Percentiles rank a stretch among this genome's conserved stretches.
Conservation (phyloP, 2,888 invertebrate genomes). For the Hofmannophila pseudospretella region DNA sequence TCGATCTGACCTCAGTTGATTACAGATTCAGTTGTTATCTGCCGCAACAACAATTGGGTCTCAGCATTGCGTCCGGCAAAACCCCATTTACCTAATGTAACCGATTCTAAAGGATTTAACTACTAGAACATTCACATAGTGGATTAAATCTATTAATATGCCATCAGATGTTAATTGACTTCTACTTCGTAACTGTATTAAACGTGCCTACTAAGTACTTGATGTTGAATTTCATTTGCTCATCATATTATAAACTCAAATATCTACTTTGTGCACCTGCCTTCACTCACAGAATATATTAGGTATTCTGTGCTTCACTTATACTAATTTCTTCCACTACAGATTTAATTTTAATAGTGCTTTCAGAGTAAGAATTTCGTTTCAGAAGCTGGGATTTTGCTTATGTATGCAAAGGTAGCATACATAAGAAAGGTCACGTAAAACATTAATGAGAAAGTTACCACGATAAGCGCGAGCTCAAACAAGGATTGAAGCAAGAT, state of each 20-base stretch:
- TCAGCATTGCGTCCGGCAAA: slow-evolving; percentile 18
- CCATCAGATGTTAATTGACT: slow-evolving; percentile 7
- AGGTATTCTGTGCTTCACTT: too few relatives aligned
- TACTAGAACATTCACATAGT: slow-evolving; percentile 22
- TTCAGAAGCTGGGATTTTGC: background rate
- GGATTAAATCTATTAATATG: slow-evolving; percentile 30
- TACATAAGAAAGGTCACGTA: slow-evolving; percentile 34
- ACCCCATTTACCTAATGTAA: slow-evolving; percentile 42
- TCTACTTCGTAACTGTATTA: slow-evolving; percentile 6
- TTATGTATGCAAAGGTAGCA: background rate
- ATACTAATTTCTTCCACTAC: too few relatives aligned
- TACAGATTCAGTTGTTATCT: slow-evolving; percentile 23
- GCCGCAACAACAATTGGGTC: slow-evolving; percentile 19
- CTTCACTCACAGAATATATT: too few relatives aligned
- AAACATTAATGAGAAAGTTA: slow-evolving; percentile 50
- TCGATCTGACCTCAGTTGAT: slow-evolving; percentile 23
- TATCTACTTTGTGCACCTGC: too few relatives aligned
- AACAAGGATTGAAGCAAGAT: slow-evolving; percentile 45
- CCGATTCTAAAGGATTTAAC: slow-evolving; percentile 48
- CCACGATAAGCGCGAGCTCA: slow-evolving; percentile 41
- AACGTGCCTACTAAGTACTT: background rate
- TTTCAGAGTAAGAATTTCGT: background rate
- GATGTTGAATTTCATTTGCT: too few relatives aligned
- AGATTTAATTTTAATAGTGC: background rate
- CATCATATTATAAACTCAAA: too few relatives aligned